Evolutionary conservation across 2,113 vertebrate genomes (phyloP), one percentile per base, ranked within the genome.

Genomic region (Crocuta crocuta): DNA sequence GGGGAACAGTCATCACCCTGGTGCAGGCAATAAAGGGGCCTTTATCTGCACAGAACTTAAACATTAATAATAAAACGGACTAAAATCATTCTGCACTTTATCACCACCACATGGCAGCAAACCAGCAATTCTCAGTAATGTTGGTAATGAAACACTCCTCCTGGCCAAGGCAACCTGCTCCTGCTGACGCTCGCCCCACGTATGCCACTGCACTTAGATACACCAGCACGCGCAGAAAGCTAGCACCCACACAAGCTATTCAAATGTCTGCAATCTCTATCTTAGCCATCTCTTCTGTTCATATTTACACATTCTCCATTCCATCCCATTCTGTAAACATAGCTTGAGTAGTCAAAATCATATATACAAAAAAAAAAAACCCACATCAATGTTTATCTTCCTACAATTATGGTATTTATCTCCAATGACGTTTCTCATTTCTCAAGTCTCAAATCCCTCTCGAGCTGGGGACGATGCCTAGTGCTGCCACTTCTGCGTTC

Each of bases 381-480:
- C 55, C n/a, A 70, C 24, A 74, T 26, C 61, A 45, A 45, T 48
- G 61, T 65, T 50, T n/a, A 35, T 63, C 71, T 55, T 90, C 89
- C 70, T 58, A 55, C 84, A 90, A 74, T 50, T 68, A 26, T 28
- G 43, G 48, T 50, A 43, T 78, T 63, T 90, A 63, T 92, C 92
- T 92, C 82, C 95, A 93, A 2, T n/a, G 68, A 97, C 97, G 98
- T 95, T 33, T 89, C 63, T 82, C 4, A 83, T 92, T 96, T 74
- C 94, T 48, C 95, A 96, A 95, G 78, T 84, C n/a, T 97, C 97
- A 97, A 61, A 78, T 88, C 63, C 78, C 39, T 70, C 84, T 97
- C 21, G 71, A 94, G 61, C 43, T 35, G 79, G 85, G 15, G 23
- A 35, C 88, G 76, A 45, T 0, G 11, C 24, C 73, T 43, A 43